Evolutionary conservation across 2,888 invertebrate genomes (phyloP).

Genomic region (Aphidius colemani): DNA sequence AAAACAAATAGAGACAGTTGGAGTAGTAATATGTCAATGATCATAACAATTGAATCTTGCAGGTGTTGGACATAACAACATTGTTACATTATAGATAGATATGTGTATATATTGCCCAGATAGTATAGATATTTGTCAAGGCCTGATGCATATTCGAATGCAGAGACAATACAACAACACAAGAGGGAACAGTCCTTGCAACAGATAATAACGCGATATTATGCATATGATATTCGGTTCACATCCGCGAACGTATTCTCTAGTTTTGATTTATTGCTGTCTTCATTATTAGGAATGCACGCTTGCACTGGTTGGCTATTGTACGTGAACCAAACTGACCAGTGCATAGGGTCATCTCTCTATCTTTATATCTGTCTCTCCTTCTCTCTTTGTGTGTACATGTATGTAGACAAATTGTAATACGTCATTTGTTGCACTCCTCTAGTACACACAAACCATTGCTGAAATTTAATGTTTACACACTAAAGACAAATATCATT

Average conservation of each 20-base stretch:
- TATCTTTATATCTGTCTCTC: slow-evolving; percentile 49
- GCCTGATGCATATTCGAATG: slow-evolving; percentile 21
- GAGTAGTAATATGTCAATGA: neutral
- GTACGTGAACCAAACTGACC: slow-evolving; percentile 36
- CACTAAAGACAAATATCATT: slow-evolving; percentile 4
- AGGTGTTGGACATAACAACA: neutral
- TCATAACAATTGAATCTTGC: neutral
- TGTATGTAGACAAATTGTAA: neutral
- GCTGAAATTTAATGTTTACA: slow-evolving; percentile 51
- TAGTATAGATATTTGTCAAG: neutral
- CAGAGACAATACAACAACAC: slow-evolving; percentile 30
- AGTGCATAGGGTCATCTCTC: slow-evolving; percentile 40
- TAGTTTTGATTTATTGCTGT: slow-evolving; percentile 59
- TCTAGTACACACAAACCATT: slow-evolving; percentile 37
- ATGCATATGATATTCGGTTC: slow-evolving; percentile 60
- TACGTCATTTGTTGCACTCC: slow-evolving; percentile 9
- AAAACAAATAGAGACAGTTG: neutral
- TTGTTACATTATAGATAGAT: neutral
- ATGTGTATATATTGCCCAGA: neutral
- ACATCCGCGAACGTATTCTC: slow-evolving; percentile 60
- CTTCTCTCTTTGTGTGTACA: slow-evolving; percentile 1
- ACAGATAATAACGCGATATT: slow-evolving; percentile 59
- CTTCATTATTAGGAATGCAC: slow-evolving; percentile 61
- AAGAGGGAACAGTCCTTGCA: slow-evolving; percentile 38
- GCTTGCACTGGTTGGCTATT: slow-evolving; percentile 43